Conservation (phyloP, 2,888 invertebrate genomes). For the Mayetiola destructor region DNA sequence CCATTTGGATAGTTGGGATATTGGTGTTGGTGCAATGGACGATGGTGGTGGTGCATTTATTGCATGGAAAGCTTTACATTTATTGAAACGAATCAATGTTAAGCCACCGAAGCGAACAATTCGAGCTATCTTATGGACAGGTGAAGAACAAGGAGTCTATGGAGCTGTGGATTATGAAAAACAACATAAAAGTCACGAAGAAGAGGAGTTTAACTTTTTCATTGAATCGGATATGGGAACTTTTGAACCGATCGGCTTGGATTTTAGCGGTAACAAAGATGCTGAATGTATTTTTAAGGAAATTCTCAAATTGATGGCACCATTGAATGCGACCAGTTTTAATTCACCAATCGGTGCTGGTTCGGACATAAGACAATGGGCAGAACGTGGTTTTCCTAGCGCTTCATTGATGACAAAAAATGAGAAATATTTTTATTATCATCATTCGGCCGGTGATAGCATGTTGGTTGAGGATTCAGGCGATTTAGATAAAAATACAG, state of each 20-base stretch:
- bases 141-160: slow-evolving; percentile 56
- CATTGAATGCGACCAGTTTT: slow-evolving; percentile 52
- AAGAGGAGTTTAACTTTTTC: slow-evolving; percentile 52
- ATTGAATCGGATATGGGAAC: slow-evolving; percentile 77
- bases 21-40: slow-evolving; percentile 77
- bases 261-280: slow-evolving; percentile 45
- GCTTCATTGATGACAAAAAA: slow-evolving; percentile 52
- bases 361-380: slow-evolving; percentile 53
- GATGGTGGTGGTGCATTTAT: slow-evolving; percentile 70
- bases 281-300: slow-evolving; percentile 53
- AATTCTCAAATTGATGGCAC: slow-evolving; percentile 47
- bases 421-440: slow-evolving; percentile 51
- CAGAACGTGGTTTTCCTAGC: slow-evolving; percentile 50
- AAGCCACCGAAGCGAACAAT: slow-evolving; percentile 58
- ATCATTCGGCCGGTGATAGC: slow-evolving; percentile 65
- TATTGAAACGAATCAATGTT: slow-evolving; percentile 49
- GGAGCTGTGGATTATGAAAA: slow-evolving; percentile 52
- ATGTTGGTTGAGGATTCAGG: slow-evolving; percentile 58
- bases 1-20: slow-evolving; percentile 79
- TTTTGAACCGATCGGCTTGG: slow-evolving; percentile 37
- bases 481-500: slow-evolving; percentile 55
- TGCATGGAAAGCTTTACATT: slow-evolving; percentile 56
- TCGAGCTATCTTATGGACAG: slow-evolving; percentile 64
- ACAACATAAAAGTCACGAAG: slow-evolving; percentile 25
- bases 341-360: slow-evolving; percentile 40